Percentiles rank a stretch among this genome's conserved stretches.
Evolutionary conservation across 2,888 invertebrate genomes (phyloP).

Genomic region (Tiliacea aurago): DNA sequence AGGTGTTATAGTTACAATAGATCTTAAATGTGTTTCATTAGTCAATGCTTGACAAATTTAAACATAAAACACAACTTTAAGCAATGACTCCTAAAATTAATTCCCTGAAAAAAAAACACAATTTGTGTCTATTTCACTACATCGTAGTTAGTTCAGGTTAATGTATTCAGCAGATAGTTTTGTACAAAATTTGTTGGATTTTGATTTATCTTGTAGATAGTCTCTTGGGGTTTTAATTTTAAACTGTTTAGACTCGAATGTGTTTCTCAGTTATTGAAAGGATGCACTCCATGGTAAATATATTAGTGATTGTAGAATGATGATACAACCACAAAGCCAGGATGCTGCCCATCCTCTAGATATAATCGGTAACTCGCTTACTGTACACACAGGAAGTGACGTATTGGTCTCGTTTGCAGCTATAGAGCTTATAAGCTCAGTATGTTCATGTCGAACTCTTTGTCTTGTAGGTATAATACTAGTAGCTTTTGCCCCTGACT

Average conservation of each 20-base stretch:
- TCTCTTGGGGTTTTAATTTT: neutral
- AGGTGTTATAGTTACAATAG: neutral
- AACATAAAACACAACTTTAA: neutral
- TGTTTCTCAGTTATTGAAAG: slow-evolving; percentile 28
- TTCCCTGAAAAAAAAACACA: neutral
- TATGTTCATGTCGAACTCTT: neutral
- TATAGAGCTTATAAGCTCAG: slow-evolving; percentile 5
- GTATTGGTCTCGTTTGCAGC: slow-evolving; percentile 32
- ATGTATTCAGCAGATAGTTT: neutral
- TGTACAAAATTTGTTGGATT: neutral
- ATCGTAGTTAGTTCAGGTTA: neutral
- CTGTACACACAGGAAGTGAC: slow-evolving; percentile 36
- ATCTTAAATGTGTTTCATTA: neutral
- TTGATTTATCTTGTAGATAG: neutral
- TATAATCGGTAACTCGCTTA: slow-evolving; percentile 33
- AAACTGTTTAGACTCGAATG: neutral
- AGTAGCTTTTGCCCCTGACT: neutral
- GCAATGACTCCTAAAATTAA: neutral
- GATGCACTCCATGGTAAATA: neutral
- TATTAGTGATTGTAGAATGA: slow-evolving; percentile 28
- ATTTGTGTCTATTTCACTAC: neutral
- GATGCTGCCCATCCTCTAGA: slow-evolving; percentile 60
- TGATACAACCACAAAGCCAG: slow-evolving; percentile 56
- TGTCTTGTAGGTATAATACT: neutral
- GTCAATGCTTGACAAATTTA: neutral